Evolutionary conservation across 1,140 invertebrate species (phyloP).

Genomic region (Aleiodes sp.): DNA sequence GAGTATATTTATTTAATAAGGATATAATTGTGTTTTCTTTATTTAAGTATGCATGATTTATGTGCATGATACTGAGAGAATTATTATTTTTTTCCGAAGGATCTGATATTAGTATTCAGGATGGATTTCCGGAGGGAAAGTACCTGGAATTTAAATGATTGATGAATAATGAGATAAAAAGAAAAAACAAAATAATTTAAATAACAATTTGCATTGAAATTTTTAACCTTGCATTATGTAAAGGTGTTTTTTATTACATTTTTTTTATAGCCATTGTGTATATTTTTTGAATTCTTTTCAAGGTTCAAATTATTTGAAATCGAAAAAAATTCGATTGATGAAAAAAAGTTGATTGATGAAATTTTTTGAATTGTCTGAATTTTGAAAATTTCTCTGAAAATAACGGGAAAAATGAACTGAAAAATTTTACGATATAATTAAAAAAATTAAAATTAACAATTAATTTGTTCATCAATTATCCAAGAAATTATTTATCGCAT

Average conservation of each 20-base stretch:
- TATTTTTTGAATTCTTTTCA: not conserved
- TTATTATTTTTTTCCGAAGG: slow-evolving; percentile 1
- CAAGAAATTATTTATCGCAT: too few relatives aligned
- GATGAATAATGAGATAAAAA: too few relatives aligned
- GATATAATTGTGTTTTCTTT: not conserved
- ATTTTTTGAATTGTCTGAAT: too few relatives aligned
- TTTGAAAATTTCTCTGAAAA: too few relatives aligned
- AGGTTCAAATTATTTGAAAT: not conserved
- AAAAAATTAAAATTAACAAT: too few relatives aligned
- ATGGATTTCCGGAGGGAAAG: not conserved
- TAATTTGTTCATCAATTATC: too few relatives aligned
- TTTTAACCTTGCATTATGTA: not conserved
- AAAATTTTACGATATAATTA: too few relatives aligned
- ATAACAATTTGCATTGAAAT: not conserved
- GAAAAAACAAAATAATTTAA: not conserved
- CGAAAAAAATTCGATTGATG: not conserved
- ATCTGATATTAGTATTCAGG: slow-evolving; percentile 3
- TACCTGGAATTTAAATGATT: not conserved
- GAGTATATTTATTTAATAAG: not conserved
- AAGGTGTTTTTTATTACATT: not conserved
- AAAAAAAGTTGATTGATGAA: too few relatives aligned
- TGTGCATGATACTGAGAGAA: slow-evolving; percentile 5
- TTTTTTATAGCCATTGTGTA: not conserved
- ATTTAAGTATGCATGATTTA: not conserved
- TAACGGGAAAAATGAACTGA: too few relatives aligned